Base-by-base conservation (phyloP, 2,113 vertebrate genomes). In the Grus americana region DNA sequence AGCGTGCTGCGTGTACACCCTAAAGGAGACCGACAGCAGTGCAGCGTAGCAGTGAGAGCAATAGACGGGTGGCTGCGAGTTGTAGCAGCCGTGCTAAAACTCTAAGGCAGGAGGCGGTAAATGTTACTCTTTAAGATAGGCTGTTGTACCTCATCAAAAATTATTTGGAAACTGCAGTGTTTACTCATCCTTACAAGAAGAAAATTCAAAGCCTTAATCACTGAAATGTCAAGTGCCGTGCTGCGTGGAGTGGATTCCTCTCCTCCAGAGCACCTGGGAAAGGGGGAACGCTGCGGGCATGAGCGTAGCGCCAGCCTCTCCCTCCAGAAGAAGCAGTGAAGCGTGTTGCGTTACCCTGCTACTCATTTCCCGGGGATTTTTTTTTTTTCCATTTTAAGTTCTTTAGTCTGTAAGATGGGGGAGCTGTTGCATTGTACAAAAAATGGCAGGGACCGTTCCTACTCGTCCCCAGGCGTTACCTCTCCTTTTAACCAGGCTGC, bases 391-490 rank as follows among this genome's bases (percentile, higher is more conserved):
- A 15, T 32, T 65, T 93, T 67, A 40, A 96, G 66, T 98, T 98
- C 97, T 86, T 82, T 49, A 24, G 49, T 68, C 95, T 54, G 95
- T 96, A 97, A 96, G 97, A 59, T 96, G 98, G 98, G 98, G 97
- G 97, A 98, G 97, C 97, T 98, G 75, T 98, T 98, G 97, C 79
- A 93, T 95, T 96, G 89, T 38, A 86, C 55, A 97, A 98, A 88
- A 71, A 8, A 2, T 1, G 8, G 52, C 79, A n/a, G 75, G 34
- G 47, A 4, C 20, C 2, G 3, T 11, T 82, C 76, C 67, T 23
- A 3, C 84, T 66, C 2, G n/a, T 21, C 32, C 61, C 6, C 6
- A 12, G 70, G 70, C 15, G 9, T 30, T n/a, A 3, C 19, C 1
- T 30, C 78, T 70, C 75, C 62, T n/a, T 34, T 67, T 34, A 18